Base-by-base conservation (phyloP, 2,797 vertebrate genomes). In the Hirundo rustica region DNA sequence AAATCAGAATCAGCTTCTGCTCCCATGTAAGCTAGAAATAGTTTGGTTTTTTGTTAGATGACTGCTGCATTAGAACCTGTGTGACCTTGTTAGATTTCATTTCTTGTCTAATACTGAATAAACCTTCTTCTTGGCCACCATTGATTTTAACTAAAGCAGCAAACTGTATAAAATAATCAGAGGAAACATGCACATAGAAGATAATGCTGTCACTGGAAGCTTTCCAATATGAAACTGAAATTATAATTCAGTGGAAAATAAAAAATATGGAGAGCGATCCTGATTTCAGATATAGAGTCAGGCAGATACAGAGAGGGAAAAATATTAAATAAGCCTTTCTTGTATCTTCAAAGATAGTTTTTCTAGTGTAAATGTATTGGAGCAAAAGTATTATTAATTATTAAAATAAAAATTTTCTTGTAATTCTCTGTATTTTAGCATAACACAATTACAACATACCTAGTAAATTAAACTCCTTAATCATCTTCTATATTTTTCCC, bases 401-500 rank as follows among this genome's bases (percentile, higher is more conserved):
- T 79, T 84, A 96, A 88, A 80, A 38, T 7, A 40, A 72, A 61
- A 88, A 29, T 44, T 79, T 91, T 95, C 18, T 68, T 95, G 38
- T 66, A 96, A 93, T 97, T 90, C 65, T 95, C 74, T 61, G 16
- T 93, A 85, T 95, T 94, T 97, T 97, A 95, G 72, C 91, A 78
- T 97, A 96, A 92, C 89, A 88, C 92, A 95, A 88, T 97, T 96
- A 95, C 93, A 96, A 79, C 74, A 77, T 83, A 77, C 71, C 75
- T 95, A 92, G 88, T 95, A 96, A 97, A 98, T 97, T 95, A 97
- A 97, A 95, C 78, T 96, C 91, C 48, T 97, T 97, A 95, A 97
- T 98, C 81, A 97, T 85, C 61, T 81, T 57, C n/a, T 53, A 12
- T 47, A 68, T 92, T 89, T 94, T 93, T 71, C 29, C 22, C 44